Evolutionary conservation across 2,888 invertebrate genomes (phyloP).

Genomic region (Andrena hattorfiana): DNA sequence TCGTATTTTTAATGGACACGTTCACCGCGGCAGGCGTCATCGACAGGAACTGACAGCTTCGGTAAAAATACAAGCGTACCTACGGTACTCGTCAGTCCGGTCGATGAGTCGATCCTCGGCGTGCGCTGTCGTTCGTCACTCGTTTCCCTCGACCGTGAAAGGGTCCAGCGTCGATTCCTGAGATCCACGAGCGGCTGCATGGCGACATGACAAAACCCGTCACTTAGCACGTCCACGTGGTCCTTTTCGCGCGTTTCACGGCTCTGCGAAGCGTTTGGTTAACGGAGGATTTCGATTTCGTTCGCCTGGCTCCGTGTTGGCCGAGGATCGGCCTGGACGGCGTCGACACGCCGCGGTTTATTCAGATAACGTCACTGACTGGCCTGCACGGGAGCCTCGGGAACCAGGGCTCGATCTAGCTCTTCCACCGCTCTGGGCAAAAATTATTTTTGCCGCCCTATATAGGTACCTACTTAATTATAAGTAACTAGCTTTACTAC

Average conservation of each 20-base stretch:
- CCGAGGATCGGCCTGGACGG: neutral
- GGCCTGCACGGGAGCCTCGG: neutral
- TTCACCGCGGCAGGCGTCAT: constrained; percentile 48
- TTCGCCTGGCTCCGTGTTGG: neutral
- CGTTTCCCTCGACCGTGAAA: constrained; percentile 33
- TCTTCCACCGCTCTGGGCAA: too few species aligned
- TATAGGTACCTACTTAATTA: too few species aligned
- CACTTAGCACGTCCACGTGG: constrained; percentile 23
- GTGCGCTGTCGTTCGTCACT: constrained; percentile 25
- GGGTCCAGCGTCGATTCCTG: constrained; percentile 34
- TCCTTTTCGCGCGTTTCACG: constrained; percentile 3
- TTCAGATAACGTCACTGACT: constrained; percentile 25
- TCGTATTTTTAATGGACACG: constrained; percentile 39
- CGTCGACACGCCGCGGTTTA: constrained; percentile 1
- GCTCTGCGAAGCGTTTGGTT: constrained; percentile 19
- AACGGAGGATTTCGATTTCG: constrained; percentile 32
- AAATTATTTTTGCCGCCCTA: too few species aligned
- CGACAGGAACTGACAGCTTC: constrained; percentile 56
- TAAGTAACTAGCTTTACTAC: too few species aligned
- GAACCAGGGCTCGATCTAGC: too few species aligned
- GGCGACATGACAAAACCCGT: constrained; percentile 5
- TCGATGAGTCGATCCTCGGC: constrained; percentile 50
- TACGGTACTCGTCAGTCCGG: constrained; percentile 38
- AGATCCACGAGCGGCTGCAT: constrained; percentile 20
- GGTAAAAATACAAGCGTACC: constrained; percentile 52